Conservation (phyloP, 2,797 vertebrate genomes). For the Helarctos malayanus region DNA sequence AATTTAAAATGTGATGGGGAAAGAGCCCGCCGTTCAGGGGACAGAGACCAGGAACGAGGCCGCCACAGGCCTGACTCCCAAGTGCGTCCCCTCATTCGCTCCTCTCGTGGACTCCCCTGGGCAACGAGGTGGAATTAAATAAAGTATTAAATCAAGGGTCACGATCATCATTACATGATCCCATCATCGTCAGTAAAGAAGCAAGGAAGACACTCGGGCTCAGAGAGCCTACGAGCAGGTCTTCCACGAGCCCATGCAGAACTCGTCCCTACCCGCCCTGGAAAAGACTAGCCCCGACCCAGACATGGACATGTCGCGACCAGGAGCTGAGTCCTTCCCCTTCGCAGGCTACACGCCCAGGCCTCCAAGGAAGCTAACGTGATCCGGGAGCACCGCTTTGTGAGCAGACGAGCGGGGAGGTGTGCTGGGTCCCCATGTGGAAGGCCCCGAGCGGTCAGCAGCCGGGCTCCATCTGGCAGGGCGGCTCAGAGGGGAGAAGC, state of each 20-base stretch:
- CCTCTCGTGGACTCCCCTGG: not conserved
- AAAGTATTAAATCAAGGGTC: not conserved
- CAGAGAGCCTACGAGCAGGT: not conserved
- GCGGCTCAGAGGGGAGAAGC: not conserved
- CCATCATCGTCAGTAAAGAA: not conserved
- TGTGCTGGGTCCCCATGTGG: not conserved
- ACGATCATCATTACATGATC: not conserved
- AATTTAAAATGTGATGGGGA: not conserved
- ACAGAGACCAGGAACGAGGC: not conserved
- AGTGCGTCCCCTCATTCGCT: accelerated
- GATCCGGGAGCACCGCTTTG: not conserved
- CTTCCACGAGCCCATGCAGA: not conserved
- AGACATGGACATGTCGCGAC: not conserved
- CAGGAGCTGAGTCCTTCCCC: not conserved
- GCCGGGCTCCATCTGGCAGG: not conserved
- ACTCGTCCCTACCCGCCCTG: not conserved
- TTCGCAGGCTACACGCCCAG: not conserved
- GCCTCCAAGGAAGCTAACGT: not conserved
- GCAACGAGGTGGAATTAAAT: not conserved
- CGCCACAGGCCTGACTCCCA: accelerated
- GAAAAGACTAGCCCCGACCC: not conserved
- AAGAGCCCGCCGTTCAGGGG: not conserved
- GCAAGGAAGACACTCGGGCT: not conserved
- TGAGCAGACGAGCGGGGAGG: not conserved
- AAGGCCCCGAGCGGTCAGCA: not conserved